phyloP scores from a whole-genome alignment of 2,888 invertebrate genomes.

The Zelleria hepariella region DNA sequence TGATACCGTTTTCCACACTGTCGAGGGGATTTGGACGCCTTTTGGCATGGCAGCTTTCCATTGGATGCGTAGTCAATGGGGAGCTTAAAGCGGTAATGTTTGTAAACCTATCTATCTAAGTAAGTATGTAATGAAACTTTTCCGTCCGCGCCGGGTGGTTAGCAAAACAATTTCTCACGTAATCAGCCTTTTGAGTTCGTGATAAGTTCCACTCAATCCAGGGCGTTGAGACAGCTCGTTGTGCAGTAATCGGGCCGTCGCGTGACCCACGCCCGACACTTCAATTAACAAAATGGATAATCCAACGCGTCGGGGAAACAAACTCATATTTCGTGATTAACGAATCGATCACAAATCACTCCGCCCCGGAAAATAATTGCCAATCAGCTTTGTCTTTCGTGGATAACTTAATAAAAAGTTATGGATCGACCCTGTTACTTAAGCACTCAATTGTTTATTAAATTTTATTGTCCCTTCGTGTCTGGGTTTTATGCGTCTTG shows the following conservation, averaged over 20 bases:
- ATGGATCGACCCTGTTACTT: background rate
- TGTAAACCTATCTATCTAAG: too few relatives aligned
- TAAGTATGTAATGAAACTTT: too few relatives aligned
- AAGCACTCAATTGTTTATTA: background rate
- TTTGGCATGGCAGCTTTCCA: too few relatives aligned
- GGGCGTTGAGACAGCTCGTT: background rate
- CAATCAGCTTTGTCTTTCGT: background rate
- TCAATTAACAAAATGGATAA: conserved; percentile 5
- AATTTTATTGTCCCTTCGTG: too few relatives aligned
- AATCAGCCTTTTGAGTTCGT: background rate
- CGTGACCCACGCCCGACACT: conserved; percentile 1
- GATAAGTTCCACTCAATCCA: background rate
- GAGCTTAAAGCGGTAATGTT: too few relatives aligned
- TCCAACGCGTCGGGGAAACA: background rate
- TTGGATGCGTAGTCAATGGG: too few relatives aligned
- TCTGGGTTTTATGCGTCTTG: background rate
- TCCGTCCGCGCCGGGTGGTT: background rate
- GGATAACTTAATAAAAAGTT: background rate
- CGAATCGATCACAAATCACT: background rate
- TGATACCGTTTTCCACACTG: too few relatives aligned
- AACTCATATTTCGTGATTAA: background rate
- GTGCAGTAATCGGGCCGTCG: background rate
- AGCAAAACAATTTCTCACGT: background rate
- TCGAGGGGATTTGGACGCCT: too few relatives aligned
- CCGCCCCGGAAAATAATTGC: background rate